These are phyloP conservation scores for Rhynchonema sp. DNA, from an alignment of 2,888 invertebrate species.

Conservation along the genomic window DNA sequence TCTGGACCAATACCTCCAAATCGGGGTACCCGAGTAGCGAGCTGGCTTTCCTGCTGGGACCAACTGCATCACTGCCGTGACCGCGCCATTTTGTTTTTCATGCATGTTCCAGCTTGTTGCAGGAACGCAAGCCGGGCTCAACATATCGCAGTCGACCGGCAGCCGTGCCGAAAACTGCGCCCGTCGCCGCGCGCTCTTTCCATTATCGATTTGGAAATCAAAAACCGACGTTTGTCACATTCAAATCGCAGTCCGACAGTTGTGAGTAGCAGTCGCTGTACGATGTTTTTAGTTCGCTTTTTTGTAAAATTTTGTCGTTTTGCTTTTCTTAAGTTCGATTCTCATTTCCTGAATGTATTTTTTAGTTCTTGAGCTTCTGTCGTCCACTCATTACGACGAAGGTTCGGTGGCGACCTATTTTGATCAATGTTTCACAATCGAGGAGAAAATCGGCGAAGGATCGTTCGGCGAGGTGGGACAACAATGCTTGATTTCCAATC, in stretches of 20 bases:
- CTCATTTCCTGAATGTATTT: background rate
- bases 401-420: slow-evolving; percentile 40
- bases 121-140: too few species aligned
- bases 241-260: background rate
- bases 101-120: too few species aligned
- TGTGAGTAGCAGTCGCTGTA: background rate
- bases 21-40: too few species aligned
- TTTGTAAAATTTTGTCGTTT: background rate
- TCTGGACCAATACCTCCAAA: too few species aligned
- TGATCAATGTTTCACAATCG: slow-evolving; percentile 46
- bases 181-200: background rate
- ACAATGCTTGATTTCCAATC: background rate
- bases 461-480: slow-evolving; percentile 46
- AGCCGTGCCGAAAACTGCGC: background rate
- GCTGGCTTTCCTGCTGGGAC: too few species aligned
- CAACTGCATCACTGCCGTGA: too few species aligned
- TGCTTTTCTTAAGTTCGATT: background rate
- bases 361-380: background rate
- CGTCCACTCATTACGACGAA: slow-evolving; percentile 29
- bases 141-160: too few species aligned
- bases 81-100: too few species aligned
- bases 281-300: background rate
- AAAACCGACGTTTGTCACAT: background rate
- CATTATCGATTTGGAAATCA: background rate
- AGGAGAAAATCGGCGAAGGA: slow-evolving; percentile 47